phyloP scores from a whole-genome alignment of 1,140 invertebrate genomes.

The Ruditapes philippinarum region DNA sequence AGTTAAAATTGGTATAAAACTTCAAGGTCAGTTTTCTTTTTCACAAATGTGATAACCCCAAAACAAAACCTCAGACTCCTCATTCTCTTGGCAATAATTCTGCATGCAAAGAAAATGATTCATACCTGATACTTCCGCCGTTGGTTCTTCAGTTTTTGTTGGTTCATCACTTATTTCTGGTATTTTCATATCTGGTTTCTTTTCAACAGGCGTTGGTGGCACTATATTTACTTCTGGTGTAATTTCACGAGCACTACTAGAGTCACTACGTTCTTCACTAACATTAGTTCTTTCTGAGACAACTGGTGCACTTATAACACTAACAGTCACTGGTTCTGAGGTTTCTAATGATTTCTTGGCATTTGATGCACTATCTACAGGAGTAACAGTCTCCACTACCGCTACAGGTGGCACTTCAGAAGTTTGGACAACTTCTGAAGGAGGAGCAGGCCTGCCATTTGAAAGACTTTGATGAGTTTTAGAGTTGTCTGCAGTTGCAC shows the following conservation, averaged over 20 bases:
- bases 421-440: neutral
- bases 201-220: slow-evolving; percentile 59
- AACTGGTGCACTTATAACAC: slow-evolving; percentile 35
- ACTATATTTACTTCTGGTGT: slow-evolving; percentile 58
- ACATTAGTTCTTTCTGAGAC: slow-evolving; percentile 41
- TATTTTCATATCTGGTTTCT: slow-evolving; percentile 33
- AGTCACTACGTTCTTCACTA: neutral
- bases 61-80: too few species aligned
- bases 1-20: too few species aligned
- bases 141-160: slow-evolving; percentile 20
- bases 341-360: slow-evolving; percentile 12
- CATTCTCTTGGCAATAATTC: too few species aligned
- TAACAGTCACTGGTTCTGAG: slow-evolving; percentile 59
- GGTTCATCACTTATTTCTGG: slow-evolving; percentile 16
- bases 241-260: slow-evolving; percentile 21
- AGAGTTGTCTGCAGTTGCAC: neutral
- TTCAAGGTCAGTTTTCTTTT: too few species aligned
- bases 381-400: neutral
- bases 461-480: slow-evolving; percentile 16
- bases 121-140: neutral
- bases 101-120: too few species aligned
- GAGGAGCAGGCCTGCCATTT: neutral
- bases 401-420: neutral
- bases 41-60: too few species aligned
- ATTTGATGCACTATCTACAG: slow-evolving; percentile 16